phyloP scores from a whole-genome alignment of 1,140 invertebrate genomes.

The Myzus persicae region DNA sequence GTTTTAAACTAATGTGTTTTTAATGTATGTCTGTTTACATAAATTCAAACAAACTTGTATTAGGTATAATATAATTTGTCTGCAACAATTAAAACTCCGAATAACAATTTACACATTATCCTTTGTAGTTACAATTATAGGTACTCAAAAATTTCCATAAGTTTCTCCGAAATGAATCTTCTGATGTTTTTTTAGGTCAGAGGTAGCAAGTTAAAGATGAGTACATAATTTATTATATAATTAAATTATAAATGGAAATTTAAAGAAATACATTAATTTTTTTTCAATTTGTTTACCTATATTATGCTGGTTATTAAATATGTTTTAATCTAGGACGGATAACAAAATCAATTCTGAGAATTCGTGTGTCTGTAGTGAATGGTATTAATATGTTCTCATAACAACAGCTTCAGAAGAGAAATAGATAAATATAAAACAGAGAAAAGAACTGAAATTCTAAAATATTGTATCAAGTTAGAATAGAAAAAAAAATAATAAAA shows the following conservation, averaged over 20 bases:
- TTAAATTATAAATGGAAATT: not conserved
- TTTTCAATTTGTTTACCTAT: not conserved
- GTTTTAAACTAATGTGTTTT: conserved; percentile 19
- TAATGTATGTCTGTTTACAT: not conserved
- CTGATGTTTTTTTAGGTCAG: not conserved
- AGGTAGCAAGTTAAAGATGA: not conserved
- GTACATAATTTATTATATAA: not conserved
- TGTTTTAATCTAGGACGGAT: not conserved
- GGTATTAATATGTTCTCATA: not conserved
- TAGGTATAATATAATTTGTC: not conserved
- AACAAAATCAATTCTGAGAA: not conserved
- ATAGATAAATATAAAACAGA: not conserved
- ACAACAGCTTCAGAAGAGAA: not conserved
- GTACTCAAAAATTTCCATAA: not conserved
- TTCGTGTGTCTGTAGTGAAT: not conserved
- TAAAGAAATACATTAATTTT: not conserved
- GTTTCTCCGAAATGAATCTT: not conserved
- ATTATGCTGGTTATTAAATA: not conserved
- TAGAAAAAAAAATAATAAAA: not conserved
- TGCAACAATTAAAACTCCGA: not conserved
- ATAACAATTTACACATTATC: not conserved
- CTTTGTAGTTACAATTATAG: not conserved
- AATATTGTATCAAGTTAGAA: not conserved
- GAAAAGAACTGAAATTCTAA: not conserved
- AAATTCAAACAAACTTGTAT: not conserved